A percentile compares a stretch with the other conserved stretches of the same genome.
Evolutionary conservation across 2,797 vertebrate species (phyloP).

Genomic region (Antrozous pallidus): DNA sequence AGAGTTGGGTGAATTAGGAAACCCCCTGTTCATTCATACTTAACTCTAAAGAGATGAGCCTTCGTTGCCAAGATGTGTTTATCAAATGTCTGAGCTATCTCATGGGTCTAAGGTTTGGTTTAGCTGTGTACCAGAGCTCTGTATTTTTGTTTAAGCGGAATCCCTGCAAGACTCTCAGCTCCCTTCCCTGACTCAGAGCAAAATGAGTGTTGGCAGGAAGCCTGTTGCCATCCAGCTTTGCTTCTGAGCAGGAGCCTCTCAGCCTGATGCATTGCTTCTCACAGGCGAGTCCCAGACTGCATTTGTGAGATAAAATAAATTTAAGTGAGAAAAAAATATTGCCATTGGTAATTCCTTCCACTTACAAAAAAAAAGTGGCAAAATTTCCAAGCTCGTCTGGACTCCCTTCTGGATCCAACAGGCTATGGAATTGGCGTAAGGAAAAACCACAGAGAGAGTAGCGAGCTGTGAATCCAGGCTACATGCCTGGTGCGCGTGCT

Average conservation of each 20-base stretch:
- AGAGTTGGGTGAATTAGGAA: conserved; percentile 72
- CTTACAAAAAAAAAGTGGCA: conserved; percentile 39
- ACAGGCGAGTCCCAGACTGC: conserved; percentile 60
- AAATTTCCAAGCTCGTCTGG: background rate
- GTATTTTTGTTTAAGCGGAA: conserved; percentile 75
- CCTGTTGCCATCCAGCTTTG: background rate
- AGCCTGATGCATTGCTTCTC: conserved; percentile 74
- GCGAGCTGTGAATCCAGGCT: conserved; percentile 49
- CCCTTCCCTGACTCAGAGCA: conserved; percentile 23
- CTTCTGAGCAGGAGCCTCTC: conserved; percentile 61
- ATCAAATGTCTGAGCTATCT: conserved; percentile 76
- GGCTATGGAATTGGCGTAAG: background rate
- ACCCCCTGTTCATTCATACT: conserved; percentile 62
- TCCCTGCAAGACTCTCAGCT: conserved; percentile 66
- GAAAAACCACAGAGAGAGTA: background rate
- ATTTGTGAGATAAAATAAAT: conserved; percentile 73
- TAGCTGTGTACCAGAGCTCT: conserved; percentile 71
- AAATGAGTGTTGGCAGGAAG: background rate
- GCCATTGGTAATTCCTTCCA: conserved; percentile 56
- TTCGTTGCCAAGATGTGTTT: conserved; percentile 72
- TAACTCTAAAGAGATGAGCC: conserved; percentile 60
- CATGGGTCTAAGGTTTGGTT: conserved; percentile 74
- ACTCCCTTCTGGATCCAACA: background rate
- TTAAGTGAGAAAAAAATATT: background rate
- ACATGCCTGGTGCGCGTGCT: background rate